Evolutionary conservation across 2,797 vertebrate species (phyloP).

Genomic region (Phyllotis vaccarum): DNA sequence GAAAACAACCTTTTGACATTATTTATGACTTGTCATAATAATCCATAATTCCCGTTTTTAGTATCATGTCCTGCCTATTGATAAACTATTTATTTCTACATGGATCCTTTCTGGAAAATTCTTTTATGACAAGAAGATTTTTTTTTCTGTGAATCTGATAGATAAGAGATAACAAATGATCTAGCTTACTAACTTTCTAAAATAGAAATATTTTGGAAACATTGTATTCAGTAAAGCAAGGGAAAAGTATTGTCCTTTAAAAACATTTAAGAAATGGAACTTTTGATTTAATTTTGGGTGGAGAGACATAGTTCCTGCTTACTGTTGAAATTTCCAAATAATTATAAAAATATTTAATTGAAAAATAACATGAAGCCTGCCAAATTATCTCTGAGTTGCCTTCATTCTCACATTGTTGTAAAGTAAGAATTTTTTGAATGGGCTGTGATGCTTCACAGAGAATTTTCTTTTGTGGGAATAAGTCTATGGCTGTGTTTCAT

Average conservation of each 20-base stretch:
- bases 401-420: not conserved
- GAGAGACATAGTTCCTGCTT: constrained; percentile 52
- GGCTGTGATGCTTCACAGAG: not conserved
- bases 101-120: constrained; percentile 62
- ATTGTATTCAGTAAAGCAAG: constrained; percentile 50
- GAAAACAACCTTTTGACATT: constrained; percentile 28
- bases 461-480: constrained; percentile 26
- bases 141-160: not conserved
- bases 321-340: constrained; percentile 57
- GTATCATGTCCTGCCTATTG: constrained; percentile 31
- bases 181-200: constrained; percentile 17
- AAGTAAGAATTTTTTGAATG: constrained; percentile 36
- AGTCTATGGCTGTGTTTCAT: constrained; percentile 40
- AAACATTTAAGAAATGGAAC: constrained; percentile 29
- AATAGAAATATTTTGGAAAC: constrained; percentile 56
- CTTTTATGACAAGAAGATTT: constrained; percentile 27
- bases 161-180: constrained; percentile 40
- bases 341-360: constrained; percentile 53
- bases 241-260: not conserved
- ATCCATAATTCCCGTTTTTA: constrained; percentile 30
- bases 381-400: constrained; percentile 10
- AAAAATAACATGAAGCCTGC: constrained; percentile 23
- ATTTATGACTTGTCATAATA: constrained; percentile 50
- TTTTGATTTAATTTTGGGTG: constrained; percentile 45
- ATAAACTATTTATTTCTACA: constrained; percentile 56